These are phyloP conservation scores for Corythaixoides concolor DNA, from an alignment of 2,113 vertebrate genomes.

Conservation along the genomic window DNA sequence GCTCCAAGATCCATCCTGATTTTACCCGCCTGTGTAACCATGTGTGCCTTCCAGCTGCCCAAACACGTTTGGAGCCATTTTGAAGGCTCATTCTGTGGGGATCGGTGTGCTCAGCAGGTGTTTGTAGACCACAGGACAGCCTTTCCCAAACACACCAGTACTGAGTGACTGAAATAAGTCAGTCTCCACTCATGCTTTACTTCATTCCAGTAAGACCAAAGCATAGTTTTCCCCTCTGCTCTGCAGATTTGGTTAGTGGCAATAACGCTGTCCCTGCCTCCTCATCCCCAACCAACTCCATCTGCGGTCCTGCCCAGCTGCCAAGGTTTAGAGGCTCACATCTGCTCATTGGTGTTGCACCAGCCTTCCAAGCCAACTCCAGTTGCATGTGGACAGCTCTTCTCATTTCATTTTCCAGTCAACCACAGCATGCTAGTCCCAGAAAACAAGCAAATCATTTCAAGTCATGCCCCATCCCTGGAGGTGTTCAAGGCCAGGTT, in stretches of 20 bases:
- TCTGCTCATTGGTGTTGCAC: neutral
- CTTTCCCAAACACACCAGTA: neutral
- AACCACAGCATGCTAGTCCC: accelerated
- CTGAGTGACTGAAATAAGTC: neutral
- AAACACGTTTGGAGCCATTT: neutral
- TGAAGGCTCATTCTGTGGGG: neutral
- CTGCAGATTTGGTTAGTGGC: neutral
- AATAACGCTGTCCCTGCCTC: neutral
- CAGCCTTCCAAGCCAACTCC: neutral
- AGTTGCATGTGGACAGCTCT: neutral
- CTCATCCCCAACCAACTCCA: neutral
- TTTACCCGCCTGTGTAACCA: neutral
- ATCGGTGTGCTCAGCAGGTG: neutral
- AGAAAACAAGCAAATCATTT: neutral
- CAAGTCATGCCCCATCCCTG: too few species aligned
- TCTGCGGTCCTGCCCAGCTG: neutral
- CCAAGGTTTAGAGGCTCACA: neutral
- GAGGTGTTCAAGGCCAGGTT: too few species aligned
- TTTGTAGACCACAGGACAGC: neutral
- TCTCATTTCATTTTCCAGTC: neutral
- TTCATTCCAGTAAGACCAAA: neutral
- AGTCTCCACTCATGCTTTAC: neutral
- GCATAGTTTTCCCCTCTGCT: neutral
- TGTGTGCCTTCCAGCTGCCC: neutral
- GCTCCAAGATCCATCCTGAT: neutral